Evolutionary conservation across 2,888 invertebrate species (phyloP).

Genomic region (Prosapia bicincta): DNA sequence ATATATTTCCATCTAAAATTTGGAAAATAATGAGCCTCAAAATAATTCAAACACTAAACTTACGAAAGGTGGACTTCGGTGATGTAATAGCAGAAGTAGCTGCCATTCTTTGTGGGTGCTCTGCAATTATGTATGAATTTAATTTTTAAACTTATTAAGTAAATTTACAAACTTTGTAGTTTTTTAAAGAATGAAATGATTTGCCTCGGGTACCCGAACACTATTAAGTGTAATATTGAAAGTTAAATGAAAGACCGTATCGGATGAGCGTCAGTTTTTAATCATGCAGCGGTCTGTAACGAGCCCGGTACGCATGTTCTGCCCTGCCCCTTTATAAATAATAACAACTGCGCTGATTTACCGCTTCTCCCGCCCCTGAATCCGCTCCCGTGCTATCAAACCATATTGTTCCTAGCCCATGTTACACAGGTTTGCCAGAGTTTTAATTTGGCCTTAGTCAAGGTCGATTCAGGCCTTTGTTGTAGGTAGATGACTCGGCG

Average conservation of each 20-base stretch:
- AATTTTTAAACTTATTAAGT: too few relatives aligned
- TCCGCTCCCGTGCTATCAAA: constrained; percentile 11
- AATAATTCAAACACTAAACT: too few relatives aligned
- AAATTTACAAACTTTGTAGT: too few relatives aligned
- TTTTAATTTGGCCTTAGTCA: background rate
- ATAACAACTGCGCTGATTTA: constrained; percentile 23
- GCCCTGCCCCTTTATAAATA: constrained; percentile 31
- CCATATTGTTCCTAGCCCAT: constrained; percentile 11
- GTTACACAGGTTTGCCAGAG: background rate
- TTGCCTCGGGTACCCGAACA: too few relatives aligned
- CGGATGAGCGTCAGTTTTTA: background rate
- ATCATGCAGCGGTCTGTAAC: background rate
- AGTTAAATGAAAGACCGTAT: background rate
- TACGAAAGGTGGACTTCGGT: too few relatives aligned
- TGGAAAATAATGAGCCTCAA: too few relatives aligned
- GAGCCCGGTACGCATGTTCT: constrained; percentile 12
- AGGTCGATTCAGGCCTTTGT: background rate
- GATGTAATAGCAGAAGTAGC: too few relatives aligned
- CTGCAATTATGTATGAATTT: too few relatives aligned
- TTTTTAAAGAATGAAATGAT: too few relatives aligned
- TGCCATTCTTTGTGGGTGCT: too few relatives aligned
- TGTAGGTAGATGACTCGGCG: background rate
- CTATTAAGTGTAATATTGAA: too few relatives aligned
- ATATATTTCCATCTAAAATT: too few relatives aligned
- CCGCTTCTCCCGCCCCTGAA: constrained; percentile 12